Percentiles rank a stretch among this genome's conserved stretches.
Conservation (phyloP, 2,113 vertebrate genomes). For the Alces alces region DNA sequence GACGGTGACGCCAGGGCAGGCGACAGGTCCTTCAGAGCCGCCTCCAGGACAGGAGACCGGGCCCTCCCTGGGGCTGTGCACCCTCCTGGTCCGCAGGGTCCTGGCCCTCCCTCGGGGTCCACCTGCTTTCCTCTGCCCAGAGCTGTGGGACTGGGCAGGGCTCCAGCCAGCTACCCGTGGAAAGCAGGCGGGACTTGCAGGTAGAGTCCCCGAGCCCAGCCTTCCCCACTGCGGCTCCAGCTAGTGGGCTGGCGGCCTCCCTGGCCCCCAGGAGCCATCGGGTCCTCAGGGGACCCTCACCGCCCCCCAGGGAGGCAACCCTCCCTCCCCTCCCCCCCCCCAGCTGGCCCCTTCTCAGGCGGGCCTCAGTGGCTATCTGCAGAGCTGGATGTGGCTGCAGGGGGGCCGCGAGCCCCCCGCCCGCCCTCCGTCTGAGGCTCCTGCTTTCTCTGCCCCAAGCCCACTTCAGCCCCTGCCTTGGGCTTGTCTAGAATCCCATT, state of each 20-base stretch:
- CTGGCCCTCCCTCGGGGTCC: background rate
- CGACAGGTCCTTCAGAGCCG: background rate
- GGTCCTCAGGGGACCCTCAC: background rate
- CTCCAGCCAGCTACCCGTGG: rapidly evolving
- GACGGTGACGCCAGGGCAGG: background rate
- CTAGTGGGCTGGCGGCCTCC: rapidly evolving
- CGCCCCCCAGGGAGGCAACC: background rate
- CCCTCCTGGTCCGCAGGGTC: background rate
- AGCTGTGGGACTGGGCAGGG: background rate
- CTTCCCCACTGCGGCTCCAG: rapidly evolving
- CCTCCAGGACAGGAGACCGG: background rate
- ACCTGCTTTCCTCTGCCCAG: background rate
- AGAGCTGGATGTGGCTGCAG: background rate
- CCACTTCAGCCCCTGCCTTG: background rate
- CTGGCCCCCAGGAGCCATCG: rapidly evolving
- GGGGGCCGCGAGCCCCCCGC: background rate
- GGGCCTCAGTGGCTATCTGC: background rate
- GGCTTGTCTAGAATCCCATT: rapidly evolving
- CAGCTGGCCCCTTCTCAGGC: background rate
- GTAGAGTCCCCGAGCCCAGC: background rate
- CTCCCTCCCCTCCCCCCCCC: too few species aligned
- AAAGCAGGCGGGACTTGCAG: background rate
- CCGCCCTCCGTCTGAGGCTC: too few species aligned
- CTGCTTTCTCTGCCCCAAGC: background rate
- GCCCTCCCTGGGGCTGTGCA: background rate